Base-by-base conservation (phyloP, 2,113 vertebrate species). In the Mirounga angustirostris region DNA sequence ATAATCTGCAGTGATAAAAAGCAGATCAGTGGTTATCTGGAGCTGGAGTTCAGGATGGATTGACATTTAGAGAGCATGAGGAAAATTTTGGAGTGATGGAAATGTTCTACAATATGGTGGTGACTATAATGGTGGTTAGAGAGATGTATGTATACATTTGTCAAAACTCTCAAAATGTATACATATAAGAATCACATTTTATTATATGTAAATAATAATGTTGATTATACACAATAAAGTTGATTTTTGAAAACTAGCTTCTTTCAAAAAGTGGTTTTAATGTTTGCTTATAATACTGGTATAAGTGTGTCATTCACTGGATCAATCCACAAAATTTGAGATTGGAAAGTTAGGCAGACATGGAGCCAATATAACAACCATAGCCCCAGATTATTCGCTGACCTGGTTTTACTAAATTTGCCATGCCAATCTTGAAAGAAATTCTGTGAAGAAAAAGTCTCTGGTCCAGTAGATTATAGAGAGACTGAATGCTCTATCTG, bases 131-230 rank as follows among this genome's bases (percentile, higher is more conserved):
- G 40, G 24, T 88, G 36, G 21, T 26, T 86, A 50, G 28, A 80
- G 16, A 50, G 28, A 33, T 30, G 6, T 15, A 80, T 0, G 40
- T 46, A 74, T 46, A 67, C 19, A 74, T 67, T 74, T 83, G 82
- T 71, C 40, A 61, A 89, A 78, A 89, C n/a, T 78, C 40, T 65
- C 50, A 88, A 52, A 88, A 52, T n/a, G 5, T 61, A 76, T 22
- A 36, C 9, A 24, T 78, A 56, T 69, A 65, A 81, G n/a, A 15
- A 92, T 24, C 21, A 18, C 10, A 73, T 82, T 46, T 89, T 85
- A 67, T 61, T 71, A 4, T 43, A 12, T 69, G 9, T 33, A 95
- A 96, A 93, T 65, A 96, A 93, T 83, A 79, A 65, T 67, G 54
- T 71, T 92, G 43, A 87, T 43, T 76, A 58, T 40, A 80, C 14